phyloP scores from a whole-genome alignment of 2,888 invertebrate species.

The Cremastinae sp. region DNA sequence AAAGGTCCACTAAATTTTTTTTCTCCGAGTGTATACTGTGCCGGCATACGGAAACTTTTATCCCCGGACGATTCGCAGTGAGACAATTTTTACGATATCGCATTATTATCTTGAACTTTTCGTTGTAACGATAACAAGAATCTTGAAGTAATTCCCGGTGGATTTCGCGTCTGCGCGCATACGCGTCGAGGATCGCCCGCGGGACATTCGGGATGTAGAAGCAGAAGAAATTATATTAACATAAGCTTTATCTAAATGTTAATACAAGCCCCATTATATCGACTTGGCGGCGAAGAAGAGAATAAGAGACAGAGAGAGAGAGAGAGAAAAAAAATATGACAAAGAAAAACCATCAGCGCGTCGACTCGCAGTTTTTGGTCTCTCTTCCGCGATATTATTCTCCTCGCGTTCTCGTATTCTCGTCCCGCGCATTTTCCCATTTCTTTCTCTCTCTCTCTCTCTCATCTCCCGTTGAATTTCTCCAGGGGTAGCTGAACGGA shows the following conservation, averaged over 20 bases:
- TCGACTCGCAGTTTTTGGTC: conserved; percentile 43
- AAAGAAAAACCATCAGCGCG: conserved; percentile 63
- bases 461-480: conserved; percentile 44
- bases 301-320: conserved; percentile 65
- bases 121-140: conserved; percentile 34
- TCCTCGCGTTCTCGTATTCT: conserved; percentile 35
- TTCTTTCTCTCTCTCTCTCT: conserved; percentile 13
- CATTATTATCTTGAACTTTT: conserved; percentile 31
- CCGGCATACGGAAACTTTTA: conserved; percentile 1
- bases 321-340: conserved; percentile 63
- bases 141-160: conserved; percentile 55
- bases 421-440: conserved; percentile 28
- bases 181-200: conserved; percentile 49
- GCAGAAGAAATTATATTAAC: conserved; percentile 71
- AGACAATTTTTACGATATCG: not conserved
- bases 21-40: too few species aligned
- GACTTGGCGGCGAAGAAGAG: conserved; percentile 61
- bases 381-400: conserved; percentile 50
- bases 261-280: conserved; percentile 72
- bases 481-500: conserved; percentile 34
- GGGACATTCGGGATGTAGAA: conserved; percentile 39
- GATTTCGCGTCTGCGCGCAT: conserved; percentile 30
- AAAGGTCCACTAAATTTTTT: too few species aligned
- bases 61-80: not conserved
- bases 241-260: conserved; percentile 79